Percentiles rank a stretch among this genome's conserved stretches.
phyloP scores from a whole-genome alignment of 2,888 invertebrate species.

The Caenorhabditis sp. region DNA sequence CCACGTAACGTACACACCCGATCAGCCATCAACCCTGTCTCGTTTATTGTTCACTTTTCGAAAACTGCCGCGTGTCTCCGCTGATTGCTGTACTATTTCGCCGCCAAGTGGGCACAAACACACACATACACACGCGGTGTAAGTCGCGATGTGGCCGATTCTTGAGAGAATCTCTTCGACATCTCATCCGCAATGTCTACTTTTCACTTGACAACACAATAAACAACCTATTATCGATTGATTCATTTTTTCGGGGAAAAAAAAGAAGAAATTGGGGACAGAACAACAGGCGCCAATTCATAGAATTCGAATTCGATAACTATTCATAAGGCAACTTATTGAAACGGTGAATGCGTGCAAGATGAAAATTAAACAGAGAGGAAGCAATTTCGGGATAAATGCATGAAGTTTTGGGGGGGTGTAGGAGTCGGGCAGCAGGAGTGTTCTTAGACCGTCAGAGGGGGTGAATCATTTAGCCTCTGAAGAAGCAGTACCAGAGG shows the following conservation, averaged over 20 bases:
- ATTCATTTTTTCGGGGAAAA: too few species aligned
- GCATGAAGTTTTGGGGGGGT: conserved; percentile 7
- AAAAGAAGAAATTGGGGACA: not conserved
- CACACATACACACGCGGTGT: conserved; percentile 27
- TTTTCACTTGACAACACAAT: conserved; percentile 37
- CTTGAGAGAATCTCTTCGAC: conserved; percentile 36
- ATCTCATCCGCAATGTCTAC: conserved; percentile 13
- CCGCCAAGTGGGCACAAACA: conserved; percentile 48
- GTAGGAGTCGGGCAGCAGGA: conserved; percentile 7
- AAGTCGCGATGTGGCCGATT: conserved; percentile 30
- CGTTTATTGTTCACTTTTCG: conserved; percentile 54
- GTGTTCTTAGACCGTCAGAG: not conserved
- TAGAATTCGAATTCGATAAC: not conserved
- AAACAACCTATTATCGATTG: conserved; percentile 43
- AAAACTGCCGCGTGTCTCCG: conserved; percentile 36
- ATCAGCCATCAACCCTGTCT: conserved; percentile 37
- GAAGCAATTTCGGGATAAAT: not conserved
- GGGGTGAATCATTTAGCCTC: conserved; percentile 57
- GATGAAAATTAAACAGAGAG: not conserved
- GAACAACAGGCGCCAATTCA: conserved; percentile 37
- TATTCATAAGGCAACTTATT: conserved; percentile 34
- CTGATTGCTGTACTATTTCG: conserved; percentile 45
- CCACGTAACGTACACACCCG: conserved; percentile 53
- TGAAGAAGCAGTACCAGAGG: conserved; percentile 75
- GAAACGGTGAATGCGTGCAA: conserved; percentile 45